Conservation (phyloP, 2,888 invertebrate genomes). For the Sphinx pinastri region DNA sequence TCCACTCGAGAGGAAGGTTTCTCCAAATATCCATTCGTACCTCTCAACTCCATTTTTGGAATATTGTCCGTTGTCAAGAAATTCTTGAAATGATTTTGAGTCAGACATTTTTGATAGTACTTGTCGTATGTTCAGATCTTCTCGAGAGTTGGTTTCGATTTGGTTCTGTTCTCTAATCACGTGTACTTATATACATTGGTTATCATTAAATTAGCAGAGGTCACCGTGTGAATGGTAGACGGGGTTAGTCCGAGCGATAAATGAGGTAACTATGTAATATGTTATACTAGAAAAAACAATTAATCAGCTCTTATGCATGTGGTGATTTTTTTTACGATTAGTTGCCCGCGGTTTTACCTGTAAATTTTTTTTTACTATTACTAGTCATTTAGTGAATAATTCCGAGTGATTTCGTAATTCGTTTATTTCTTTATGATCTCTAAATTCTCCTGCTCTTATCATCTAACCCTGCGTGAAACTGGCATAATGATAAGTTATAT, state of each 20-base stretch:
- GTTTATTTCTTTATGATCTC: too few relatives aligned
- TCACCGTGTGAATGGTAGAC: not conserved
- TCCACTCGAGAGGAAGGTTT: slow-evolving; percentile 27
- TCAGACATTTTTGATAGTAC: slow-evolving; percentile 20
- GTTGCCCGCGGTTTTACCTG: not conserved
- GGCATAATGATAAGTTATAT: too few relatives aligned
- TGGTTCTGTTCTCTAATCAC: not conserved
- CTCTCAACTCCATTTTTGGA: slow-evolving; percentile 29
- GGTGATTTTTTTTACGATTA: not conserved
- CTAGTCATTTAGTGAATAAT: too few relatives aligned
- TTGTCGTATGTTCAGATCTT: too few relatives aligned
- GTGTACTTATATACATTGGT: slow-evolving; percentile 11
- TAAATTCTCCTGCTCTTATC: too few relatives aligned
- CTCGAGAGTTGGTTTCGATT: not conserved
- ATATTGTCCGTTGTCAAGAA: slow-evolving; percentile 31
- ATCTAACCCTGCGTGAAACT: too few relatives aligned
- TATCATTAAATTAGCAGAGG: slow-evolving; percentile 11
- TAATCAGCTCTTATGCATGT: not conserved
- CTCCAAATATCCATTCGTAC: slow-evolving; percentile 31
- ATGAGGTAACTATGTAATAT: not conserved
- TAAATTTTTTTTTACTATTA: too few relatives aligned
- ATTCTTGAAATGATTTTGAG: slow-evolving; percentile 28
- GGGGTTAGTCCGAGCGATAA: slow-evolving; percentile 9
- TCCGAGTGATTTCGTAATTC: too few relatives aligned
- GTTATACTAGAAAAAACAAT: slow-evolving; percentile 8